Conservation (phyloP, 2,888 invertebrate species). For the Drosophila gaucha region DNA sequence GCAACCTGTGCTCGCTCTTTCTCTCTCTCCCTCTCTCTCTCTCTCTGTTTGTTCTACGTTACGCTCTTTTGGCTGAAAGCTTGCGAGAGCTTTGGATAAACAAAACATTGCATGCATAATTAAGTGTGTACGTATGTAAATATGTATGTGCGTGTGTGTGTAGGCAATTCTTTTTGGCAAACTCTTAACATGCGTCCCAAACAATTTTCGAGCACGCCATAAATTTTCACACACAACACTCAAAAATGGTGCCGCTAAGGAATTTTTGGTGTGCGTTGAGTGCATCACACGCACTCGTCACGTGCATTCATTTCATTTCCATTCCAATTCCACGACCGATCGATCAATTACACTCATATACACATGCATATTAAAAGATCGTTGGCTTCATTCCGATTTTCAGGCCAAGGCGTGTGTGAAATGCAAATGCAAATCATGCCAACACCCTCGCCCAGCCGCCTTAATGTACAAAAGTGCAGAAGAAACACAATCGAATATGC, state of each 20-base stretch:
- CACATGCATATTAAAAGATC: constrained; percentile 57
- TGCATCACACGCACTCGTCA: constrained; percentile 64
- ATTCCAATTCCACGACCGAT: constrained; percentile 62
- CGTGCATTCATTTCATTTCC: constrained; percentile 60
- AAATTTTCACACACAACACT: constrained; percentile 56
- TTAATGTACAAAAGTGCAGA: constrained; percentile 56
- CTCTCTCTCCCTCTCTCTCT: background rate
- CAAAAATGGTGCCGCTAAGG: constrained; percentile 54
- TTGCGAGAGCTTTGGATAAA: constrained; percentile 40
- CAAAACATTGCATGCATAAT: constrained; percentile 32
- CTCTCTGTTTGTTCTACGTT: constrained; percentile 17
- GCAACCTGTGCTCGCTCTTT: constrained; percentile 43
- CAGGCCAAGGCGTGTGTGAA: constrained; percentile 77
- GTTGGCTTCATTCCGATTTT: constrained; percentile 66
- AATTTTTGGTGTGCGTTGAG: constrained; percentile 52
- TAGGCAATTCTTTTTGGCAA: constrained; percentile 44
- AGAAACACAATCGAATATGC: constrained; percentile 46
- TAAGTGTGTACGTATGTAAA: constrained; percentile 9
- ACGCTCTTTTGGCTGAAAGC: constrained; percentile 39
- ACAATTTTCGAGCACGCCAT: constrained; percentile 62
- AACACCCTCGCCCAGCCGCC: constrained; percentile 63
- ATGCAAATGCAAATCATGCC: constrained; percentile 64
- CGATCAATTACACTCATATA: constrained; percentile 53
- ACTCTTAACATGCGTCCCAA: constrained; percentile 55
- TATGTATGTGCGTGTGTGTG: background rate